These are phyloP conservation scores for Bombus terrestris DNA, from an alignment of 1,140 invertebrate genomes.

Conservation along the genomic window DNA sequence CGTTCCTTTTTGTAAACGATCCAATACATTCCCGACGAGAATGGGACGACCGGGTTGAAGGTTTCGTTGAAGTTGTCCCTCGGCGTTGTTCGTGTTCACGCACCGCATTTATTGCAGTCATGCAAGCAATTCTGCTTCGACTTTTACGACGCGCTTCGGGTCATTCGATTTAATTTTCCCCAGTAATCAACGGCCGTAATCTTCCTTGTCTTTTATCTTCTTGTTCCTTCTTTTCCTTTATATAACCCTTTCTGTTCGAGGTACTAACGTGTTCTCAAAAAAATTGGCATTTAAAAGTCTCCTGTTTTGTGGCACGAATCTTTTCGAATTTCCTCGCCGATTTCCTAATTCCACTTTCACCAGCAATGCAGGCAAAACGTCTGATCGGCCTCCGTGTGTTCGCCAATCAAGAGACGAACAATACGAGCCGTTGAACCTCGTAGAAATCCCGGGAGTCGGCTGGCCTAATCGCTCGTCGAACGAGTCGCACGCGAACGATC, in stretches of 20 bases:
- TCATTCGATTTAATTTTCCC: constrained; percentile 15
- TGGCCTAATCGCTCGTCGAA: constrained; percentile 25
- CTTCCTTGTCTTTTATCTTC: neutral
- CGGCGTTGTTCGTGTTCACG: neutral
- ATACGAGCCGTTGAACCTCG: neutral
- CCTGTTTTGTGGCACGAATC: neutral
- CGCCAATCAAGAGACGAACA: constrained; percentile 8
- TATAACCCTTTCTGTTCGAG: neutral
- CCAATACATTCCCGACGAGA: neutral
- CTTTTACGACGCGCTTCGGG: constrained; percentile 1
- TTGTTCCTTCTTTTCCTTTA: neutral
- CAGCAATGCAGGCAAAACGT: neutral
- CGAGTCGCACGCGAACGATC: neutral
- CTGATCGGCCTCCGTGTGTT: neutral
- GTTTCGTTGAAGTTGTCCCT: neutral
- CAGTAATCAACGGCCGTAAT: neutral
- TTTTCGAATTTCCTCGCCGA: constrained; percentile 8
- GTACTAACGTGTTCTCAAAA: too few relatives aligned
- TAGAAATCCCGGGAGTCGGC: neutral
- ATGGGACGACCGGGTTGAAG: too few relatives aligned
- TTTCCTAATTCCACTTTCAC: constrained; percentile 14
- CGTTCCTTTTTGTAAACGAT: neutral
- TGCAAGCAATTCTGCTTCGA: neutral
- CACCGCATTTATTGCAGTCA: neutral
- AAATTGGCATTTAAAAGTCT: neutral